Conservation (phyloP, 2,113 vertebrate genomes). For the Oncorhynchus clarkii region DNA sequence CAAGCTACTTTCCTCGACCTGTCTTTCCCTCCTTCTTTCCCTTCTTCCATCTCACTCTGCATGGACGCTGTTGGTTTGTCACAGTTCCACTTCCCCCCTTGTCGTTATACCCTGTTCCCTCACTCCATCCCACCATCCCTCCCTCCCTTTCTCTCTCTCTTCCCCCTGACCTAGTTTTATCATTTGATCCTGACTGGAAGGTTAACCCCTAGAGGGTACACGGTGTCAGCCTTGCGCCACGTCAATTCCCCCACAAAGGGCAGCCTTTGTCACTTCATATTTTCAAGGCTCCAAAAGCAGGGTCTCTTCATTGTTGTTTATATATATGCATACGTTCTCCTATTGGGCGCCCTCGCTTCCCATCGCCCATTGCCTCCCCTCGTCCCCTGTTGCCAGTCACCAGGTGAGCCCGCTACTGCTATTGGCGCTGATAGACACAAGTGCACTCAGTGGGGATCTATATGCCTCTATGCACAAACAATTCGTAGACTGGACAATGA, state of each 20-base stretch:
- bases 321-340: conserved; percentile 34
- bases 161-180: conserved; percentile 78
- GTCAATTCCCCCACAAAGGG: conserved; percentile 75
- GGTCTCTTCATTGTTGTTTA: conserved; percentile 56
- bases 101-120: background rate
- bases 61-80: background rate
- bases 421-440: no score
- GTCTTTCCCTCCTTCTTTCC: background rate
- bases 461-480: no score
- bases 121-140: conserved; percentile 1
- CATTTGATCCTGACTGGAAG: conserved; percentile 76
- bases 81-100: background rate
- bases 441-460: no score
- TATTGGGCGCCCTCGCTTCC: conserved; percentile 25
- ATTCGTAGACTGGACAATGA: no score
- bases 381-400: background rate
- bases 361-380: background rate
- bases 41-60: background rate
- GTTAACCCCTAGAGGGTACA: conserved; percentile 77
- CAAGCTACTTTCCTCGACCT: background rate
- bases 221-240: conserved; percentile 69
- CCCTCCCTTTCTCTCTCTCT: conserved; percentile 36
- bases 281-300: conserved; percentile 65
- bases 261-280: conserved; percentile 79
- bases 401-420: no score